Conservation (phyloP, 1,140 invertebrate species). For the Melitaea cinxia region DNA sequence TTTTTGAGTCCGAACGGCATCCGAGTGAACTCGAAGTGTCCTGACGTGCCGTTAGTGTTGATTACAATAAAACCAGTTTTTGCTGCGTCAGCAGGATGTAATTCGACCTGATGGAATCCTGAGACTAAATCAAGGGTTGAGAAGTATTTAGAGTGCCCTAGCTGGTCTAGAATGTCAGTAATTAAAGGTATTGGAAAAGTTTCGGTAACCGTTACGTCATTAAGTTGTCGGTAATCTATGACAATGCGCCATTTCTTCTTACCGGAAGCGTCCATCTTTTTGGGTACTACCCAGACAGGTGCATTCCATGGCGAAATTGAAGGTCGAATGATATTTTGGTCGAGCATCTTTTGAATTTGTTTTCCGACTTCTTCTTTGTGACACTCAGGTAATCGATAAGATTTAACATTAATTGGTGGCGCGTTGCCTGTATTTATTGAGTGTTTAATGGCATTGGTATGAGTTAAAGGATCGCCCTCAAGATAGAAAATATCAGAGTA, state of each 20-base stretch:
- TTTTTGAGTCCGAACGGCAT: too few species aligned
- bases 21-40: slow-evolving; percentile 2
- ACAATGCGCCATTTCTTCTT: too few species aligned
- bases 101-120: slow-evolving; percentile 12
- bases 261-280: too few species aligned
- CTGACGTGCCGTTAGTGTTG: background rate
- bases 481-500: slow-evolving; percentile 18
- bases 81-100: background rate
- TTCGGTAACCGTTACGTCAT: slow-evolving; percentile 8
- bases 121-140: background rate
- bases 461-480: slow-evolving; percentile 31
- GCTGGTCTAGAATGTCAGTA: slow-evolving; percentile 18
- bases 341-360: slow-evolving; percentile 43
- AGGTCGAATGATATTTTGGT: slow-evolving; percentile 22
- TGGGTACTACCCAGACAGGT: slow-evolving; percentile 7
- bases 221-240: too few species aligned
- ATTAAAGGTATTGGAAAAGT: slow-evolving; percentile 6
- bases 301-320: background rate
- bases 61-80: background rate
- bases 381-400: slow-evolving; percentile 41
- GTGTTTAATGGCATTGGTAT: slow-evolving; percentile 29
- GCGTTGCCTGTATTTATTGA: slow-evolving; percentile 37
- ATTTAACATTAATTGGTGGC: slow-evolving; percentile 38
- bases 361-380: slow-evolving; percentile 40
- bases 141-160: slow-evolving; percentile 11